phyloP scores from a whole-genome alignment of 2,888 invertebrate genomes.

The Therioaphis trifolii region DNA sequence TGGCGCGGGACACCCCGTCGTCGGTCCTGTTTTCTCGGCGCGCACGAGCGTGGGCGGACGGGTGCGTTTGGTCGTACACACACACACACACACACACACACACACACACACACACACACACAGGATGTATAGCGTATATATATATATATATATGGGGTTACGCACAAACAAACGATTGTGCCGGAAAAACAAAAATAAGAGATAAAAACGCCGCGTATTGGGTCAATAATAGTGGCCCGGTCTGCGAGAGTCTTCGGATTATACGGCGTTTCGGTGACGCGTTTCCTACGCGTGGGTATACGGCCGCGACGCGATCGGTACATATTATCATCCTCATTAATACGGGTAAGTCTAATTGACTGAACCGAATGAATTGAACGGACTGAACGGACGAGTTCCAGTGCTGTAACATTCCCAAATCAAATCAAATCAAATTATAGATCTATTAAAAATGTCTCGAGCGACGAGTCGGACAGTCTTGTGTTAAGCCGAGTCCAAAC shows the following conservation, averaged over 20 bases:
- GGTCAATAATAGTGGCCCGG: slow-evolving; percentile 4
- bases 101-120: not conserved
- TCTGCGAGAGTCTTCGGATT: not conserved
- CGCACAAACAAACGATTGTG: slow-evolving; percentile 23
- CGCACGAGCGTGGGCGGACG: not conserved
- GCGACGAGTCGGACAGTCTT: too few species aligned
- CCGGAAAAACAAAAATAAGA: slow-evolving; percentile 49
- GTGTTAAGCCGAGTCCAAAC: too few species aligned
- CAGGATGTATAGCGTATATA: too few species aligned
- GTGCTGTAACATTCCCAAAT: too few species aligned
- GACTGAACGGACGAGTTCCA: too few species aligned
- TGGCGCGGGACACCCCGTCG: slow-evolving; percentile 9
- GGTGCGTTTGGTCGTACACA: not conserved
- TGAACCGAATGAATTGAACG: too few species aligned
- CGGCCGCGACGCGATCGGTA: too few species aligned
- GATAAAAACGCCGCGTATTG: slow-evolving; percentile 34
- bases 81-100: not conserved
- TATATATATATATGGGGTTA: not conserved
- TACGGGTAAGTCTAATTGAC: too few species aligned
- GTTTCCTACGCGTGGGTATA: too few species aligned
- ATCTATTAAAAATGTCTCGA: too few species aligned
- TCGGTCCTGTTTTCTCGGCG: not conserved
- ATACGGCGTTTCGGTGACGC: not conserved
- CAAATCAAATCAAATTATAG: too few species aligned
- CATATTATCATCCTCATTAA: too few species aligned